Conservation (phyloP, 2,888 invertebrate genomes). For the Chymomyza fuscimana region DNA sequence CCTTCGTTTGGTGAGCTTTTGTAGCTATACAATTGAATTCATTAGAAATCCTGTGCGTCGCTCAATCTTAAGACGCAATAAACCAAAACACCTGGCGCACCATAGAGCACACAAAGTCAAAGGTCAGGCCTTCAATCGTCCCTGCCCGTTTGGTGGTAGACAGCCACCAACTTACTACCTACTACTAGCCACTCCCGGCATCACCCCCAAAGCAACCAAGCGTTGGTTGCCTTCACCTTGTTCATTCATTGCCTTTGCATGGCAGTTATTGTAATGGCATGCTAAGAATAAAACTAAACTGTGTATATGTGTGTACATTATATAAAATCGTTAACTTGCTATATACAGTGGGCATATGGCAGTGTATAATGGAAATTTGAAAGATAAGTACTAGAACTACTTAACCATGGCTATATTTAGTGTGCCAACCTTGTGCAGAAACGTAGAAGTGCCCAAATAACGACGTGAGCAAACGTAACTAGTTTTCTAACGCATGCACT, state of each 20-base stretch:
- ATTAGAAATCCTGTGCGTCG: not conserved
- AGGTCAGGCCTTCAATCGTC: not conserved
- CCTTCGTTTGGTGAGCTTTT: not conserved
- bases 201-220: not conserved
- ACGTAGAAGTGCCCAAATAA: no score
- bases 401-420: no score
- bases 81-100: constrained; percentile 16
- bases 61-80: constrained; percentile 37
- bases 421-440: no score
- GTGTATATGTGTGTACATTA: constrained; percentile 31
- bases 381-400: no score
- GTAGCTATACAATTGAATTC: not conserved
- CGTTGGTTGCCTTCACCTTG: constrained; percentile 7
- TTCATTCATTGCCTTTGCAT: not conserved
- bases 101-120: not conserved
- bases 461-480: no score
- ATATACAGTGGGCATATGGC: constrained; percentile 21
- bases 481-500: no score
- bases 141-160: not conserved
- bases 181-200: not conserved
- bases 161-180: not conserved
- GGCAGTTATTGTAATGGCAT: constrained; percentile 47
- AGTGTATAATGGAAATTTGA: no score
- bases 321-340: constrained; percentile 56
- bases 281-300: constrained; percentile 48